Conservation (phyloP, 2,888 invertebrate genomes). For the Hymenopus coronatus region DNA sequence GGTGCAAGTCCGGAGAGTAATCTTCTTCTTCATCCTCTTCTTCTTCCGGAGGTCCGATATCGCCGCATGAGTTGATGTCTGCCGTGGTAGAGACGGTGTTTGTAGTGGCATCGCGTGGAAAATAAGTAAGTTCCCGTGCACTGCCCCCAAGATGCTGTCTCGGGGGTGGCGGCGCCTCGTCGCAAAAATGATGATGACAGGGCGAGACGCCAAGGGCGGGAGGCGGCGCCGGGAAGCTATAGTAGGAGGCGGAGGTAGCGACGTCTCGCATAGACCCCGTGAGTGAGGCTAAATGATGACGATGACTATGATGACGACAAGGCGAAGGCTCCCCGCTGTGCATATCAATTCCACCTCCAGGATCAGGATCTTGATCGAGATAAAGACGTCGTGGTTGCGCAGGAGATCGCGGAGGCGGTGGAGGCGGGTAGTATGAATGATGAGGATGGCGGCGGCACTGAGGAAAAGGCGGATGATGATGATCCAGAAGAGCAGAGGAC, state of each 20-base stretch:
- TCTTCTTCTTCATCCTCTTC: constrained; percentile 51
- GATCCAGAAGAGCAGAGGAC: constrained; percentile 27
- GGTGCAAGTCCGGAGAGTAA: constrained; percentile 54
- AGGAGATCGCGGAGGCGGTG: neutral
- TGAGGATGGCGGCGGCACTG: constrained; percentile 33
- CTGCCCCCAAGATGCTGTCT: constrained; percentile 31
- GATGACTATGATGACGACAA: constrained; percentile 7
- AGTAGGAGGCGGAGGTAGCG: constrained; percentile 34
- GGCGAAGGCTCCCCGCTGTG: constrained; percentile 26
- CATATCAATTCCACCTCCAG: neutral
- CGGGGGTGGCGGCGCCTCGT: constrained; percentile 27
- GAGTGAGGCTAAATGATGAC: constrained; percentile 56
- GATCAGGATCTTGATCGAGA: neutral
- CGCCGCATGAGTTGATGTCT: constrained; percentile 51
- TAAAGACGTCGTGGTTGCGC: constrained; percentile 5
- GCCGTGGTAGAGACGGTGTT: constrained; percentile 60
- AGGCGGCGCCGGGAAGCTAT: constrained; percentile 15
- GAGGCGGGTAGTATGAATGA: constrained; percentile 15
- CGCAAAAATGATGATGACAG: constrained; percentile 19
- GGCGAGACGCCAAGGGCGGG: neutral
- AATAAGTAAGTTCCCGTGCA: constrained; percentile 37
- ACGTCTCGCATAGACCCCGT: constrained; percentile 50
- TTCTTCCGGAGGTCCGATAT: constrained; percentile 46
- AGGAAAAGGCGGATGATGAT: constrained; percentile 20
- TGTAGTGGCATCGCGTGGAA: constrained; percentile 63